A percentile compares a stretch with the other conserved stretches of the same genome.
These are phyloP conservation scores for Morinoia aosen DNA, from an alignment of 2,888 invertebrate genomes.

Conservation along the genomic window DNA sequence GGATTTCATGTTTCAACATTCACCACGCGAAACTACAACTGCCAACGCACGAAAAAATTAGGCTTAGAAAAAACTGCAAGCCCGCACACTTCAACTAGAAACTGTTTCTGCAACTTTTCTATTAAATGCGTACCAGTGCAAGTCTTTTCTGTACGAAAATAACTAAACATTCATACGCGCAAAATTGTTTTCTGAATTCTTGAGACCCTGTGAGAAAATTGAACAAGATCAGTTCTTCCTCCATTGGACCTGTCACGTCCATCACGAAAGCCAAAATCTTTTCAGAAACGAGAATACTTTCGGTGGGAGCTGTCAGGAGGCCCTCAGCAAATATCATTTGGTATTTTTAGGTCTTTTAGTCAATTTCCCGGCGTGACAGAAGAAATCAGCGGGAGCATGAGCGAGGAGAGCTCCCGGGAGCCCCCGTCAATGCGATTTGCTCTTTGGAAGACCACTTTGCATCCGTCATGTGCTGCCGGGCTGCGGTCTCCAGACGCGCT, in stretches of 20 bases:
- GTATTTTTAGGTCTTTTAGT: constrained; percentile 38
- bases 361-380: constrained; percentile 51
- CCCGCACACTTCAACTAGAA: too few relatives aligned
- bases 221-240: constrained; percentile 3
- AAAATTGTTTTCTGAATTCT: neutral
- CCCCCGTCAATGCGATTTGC: constrained; percentile 46
- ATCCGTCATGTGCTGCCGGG: constrained; percentile 19
- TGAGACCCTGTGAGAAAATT: neutral
- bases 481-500: neutral
- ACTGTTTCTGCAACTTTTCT: neutral
- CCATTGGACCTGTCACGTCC: neutral
- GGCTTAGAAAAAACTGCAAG: too few relatives aligned
- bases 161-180: neutral
- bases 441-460: constrained; percentile 49
- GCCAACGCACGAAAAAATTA: too few relatives aligned
- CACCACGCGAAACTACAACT: neutral
- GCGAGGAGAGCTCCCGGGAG: neutral
- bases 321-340: constrained; percentile 35
- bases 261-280: constrained; percentile 24
- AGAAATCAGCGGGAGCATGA: constrained; percentile 48
- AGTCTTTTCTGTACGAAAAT: neutral
- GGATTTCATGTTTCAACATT: neutral
- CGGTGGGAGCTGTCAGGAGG: constrained; percentile 16
- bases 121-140: neutral
- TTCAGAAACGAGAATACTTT: constrained; percentile 19